phyloP scores from a whole-genome alignment of 2,888 invertebrate genomes.

The Pogonocherus hispidulus region DNA sequence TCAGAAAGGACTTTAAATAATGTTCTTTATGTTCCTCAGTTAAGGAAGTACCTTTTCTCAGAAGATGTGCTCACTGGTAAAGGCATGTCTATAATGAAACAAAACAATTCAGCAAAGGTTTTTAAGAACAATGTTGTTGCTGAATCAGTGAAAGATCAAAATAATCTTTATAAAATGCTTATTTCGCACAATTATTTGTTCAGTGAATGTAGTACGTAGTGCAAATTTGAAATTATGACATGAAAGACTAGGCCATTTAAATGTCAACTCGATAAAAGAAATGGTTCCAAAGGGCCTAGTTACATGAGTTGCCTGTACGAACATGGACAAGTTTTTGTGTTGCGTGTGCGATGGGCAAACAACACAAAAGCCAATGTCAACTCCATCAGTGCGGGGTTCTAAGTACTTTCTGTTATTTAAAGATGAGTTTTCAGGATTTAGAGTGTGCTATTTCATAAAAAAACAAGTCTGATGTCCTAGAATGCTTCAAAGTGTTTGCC shows the following conservation, averaged over 20 bases:
- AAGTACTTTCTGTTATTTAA: no score
- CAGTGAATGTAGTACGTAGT: no score
- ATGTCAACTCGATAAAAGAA: not conserved
- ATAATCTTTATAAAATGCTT: no score
- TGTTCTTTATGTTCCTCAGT: not conserved
- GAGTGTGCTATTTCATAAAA: conserved; percentile 33
- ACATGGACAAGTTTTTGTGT: conserved; percentile 43
- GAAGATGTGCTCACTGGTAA: not conserved
- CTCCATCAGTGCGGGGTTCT: conserved; percentile 34
- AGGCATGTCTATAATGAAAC: no score
- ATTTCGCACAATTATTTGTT: no score
- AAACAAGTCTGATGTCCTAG: conserved; percentile 37
- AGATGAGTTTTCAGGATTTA: conserved; percentile 33
- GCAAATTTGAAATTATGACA: no score
- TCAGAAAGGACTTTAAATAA: not conserved
- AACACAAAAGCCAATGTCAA: conserved; percentile 34
- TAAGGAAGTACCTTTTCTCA: not conserved
- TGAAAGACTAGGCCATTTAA: no score
- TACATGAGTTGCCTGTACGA: no score
- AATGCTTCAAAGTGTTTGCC: conserved; percentile 32
- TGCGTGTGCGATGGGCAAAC: conserved; percentile 43
- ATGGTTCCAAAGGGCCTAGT: conserved; percentile 11
- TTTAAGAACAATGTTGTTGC: no score
- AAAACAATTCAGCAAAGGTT: no score
- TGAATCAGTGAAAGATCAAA: no score